Evolutionary conservation across 2,797 vertebrate species (phyloP), one percentile per base, ranked within the genome.

Genomic region (Caiman crocodilus): DNA sequence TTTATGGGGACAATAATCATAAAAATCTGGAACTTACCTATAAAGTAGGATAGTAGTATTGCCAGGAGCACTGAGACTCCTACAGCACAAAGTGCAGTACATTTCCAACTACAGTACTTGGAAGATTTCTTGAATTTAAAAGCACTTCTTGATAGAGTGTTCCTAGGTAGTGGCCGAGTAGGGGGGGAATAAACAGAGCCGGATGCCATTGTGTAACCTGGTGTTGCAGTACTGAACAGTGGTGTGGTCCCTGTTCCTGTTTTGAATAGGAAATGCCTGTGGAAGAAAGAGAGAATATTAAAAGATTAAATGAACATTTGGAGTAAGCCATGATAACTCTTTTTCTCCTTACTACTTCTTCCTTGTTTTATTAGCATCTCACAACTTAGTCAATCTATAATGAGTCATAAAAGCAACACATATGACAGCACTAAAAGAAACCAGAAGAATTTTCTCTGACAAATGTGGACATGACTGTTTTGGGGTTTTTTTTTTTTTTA

Each of bases 121-220:
- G 99, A 99, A 18, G 99, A 99, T 97, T 99, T 99, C 98, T 99
- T 99, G 98, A 99, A 99, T 97, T 99, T 99, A 97, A 99, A 99
- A 94, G 99, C 99, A 96, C 99, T 99, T 97, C 99, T 98, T 97
- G 99, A 99, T 75, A 99, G 98, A 90, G 98, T 99, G 98, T 99
- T 99, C 96, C 99, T 98, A 97, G 99, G 99, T 96, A 99, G 96
- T 84, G 99, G 99, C 80, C 99, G 99, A n/a, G 99, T 98, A 57
- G 99, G 99, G 21, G 99, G 99, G 59, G 99, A 99, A 97, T 99
- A 99, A 93, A 99, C 99, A 13, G 99, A 99, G 95, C 99, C 99
- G 1, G 99, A 99, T 89, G 99, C 99, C 99, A 99, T 99, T 89
- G 99, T 99, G 98, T 99, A 99, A 89, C 99, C 99, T 35, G 99